These are phyloP conservation scores for Siphonodentalium dalli DNA, from an alignment of 2,888 invertebrate species.

Conservation along the genomic window DNA sequence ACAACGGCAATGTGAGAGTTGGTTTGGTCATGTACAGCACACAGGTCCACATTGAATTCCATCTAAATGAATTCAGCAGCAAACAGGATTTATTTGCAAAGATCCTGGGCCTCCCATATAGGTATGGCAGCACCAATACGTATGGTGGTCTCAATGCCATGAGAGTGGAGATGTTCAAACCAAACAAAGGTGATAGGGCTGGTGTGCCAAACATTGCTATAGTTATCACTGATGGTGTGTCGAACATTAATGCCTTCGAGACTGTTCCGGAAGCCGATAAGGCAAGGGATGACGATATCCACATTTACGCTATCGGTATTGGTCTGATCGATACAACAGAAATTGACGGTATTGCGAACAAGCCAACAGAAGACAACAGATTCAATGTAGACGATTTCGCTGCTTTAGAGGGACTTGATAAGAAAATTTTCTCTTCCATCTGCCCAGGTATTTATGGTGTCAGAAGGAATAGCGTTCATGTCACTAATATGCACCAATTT, in stretches of 20 bases:
- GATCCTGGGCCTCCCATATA: constrained; percentile 43
- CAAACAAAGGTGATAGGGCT: constrained; percentile 47
- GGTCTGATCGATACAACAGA: constrained; percentile 38
- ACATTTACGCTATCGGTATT: constrained; percentile 43
- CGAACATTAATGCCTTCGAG: constrained; percentile 49
- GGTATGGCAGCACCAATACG: constrained; percentile 57
- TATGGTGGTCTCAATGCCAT: constrained; percentile 49
- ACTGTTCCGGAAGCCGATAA: constrained; percentile 51
- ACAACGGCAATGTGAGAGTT: constrained; percentile 45
- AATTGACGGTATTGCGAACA: constrained; percentile 35
- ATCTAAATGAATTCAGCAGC: constrained; percentile 39
- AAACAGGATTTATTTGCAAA: constrained; percentile 41
- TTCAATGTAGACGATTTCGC: constrained; percentile 36
- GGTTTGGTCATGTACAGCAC: constrained; percentile 52
- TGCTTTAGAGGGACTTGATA: constrained; percentile 35
- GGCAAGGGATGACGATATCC: constrained; percentile 32
- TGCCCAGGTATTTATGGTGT: constrained; percentile 38
- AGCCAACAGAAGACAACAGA: constrained; percentile 32
- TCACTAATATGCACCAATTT: no score
- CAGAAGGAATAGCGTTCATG: no score
- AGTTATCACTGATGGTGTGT: constrained; percentile 59
- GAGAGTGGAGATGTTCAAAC: constrained; percentile 43
- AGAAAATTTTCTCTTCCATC: constrained; percentile 38
- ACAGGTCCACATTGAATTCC: constrained; percentile 41
- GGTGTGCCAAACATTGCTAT: constrained; percentile 47